These are phyloP conservation scores for Drosophila infuscata DNA, from an alignment of 2,888 invertebrate species.

Conservation along the genomic window DNA sequence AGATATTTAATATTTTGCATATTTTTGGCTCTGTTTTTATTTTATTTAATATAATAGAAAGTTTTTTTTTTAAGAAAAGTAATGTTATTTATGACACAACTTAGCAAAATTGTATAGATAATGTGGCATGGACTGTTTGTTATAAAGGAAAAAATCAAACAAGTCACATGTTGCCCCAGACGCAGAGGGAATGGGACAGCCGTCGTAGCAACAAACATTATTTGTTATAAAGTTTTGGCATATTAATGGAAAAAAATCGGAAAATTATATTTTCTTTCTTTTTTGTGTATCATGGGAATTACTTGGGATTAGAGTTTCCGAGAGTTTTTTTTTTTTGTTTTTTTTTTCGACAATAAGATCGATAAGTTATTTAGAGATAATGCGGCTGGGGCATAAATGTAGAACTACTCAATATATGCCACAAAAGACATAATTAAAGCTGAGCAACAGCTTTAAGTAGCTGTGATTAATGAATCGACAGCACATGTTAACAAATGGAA, in stretches of 20 bases:
- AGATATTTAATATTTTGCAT: background rate
- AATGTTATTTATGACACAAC: conserved; percentile 3
- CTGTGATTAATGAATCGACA: conserved; percentile 66
- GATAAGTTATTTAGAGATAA: conserved; percentile 71
- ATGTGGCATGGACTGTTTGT: background rate
- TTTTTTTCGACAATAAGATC: conserved; percentile 54
- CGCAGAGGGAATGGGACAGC: background rate
- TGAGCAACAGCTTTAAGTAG: conserved; percentile 46
- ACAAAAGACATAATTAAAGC: conserved; percentile 60
- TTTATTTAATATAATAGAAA: background rate
- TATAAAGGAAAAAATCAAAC: conserved; percentile 11
- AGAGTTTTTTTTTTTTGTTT: conserved; percentile 19
- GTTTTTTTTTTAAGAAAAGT: background rate
- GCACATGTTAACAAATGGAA: conserved; percentile 22
- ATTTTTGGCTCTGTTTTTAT: background rate
- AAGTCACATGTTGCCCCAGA: conserved; percentile 21
- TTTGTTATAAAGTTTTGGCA: conserved; percentile 79
- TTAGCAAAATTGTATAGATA: conserved; percentile 7
- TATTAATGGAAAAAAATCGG: conserved; percentile 74
- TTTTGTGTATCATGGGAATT: conserved; percentile 66
- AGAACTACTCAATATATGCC: conserved; percentile 37
- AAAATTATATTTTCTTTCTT: conserved; percentile 35
- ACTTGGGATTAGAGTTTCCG: conserved; percentile 63
- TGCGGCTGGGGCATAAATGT: background rate
- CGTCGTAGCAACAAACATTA: conserved; percentile 69